These are phyloP conservation scores for Agrotis segetum DNA, from an alignment of 2,888 invertebrate genomes.

Conservation along the genomic window DNA sequence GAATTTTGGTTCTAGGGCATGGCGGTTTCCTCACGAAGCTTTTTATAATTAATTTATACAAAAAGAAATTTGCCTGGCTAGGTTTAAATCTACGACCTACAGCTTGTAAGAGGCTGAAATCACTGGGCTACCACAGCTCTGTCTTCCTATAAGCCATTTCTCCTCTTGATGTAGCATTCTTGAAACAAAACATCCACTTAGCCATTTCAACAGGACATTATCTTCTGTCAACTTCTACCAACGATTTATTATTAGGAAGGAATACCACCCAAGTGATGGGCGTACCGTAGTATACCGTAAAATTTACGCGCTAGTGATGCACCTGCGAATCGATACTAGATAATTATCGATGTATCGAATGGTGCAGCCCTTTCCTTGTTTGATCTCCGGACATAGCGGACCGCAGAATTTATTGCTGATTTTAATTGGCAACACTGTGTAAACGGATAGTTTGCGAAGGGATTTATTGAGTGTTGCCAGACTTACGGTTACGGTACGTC, in stretches of 20 bases:
- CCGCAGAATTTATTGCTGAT: conserved; percentile 73
- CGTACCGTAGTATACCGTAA: conserved; percentile 64
- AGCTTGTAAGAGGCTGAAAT: no score
- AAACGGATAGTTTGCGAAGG: conserved; percentile 61
- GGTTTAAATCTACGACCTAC: no score
- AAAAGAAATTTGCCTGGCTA: no score
- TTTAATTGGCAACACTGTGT: conserved; percentile 73
- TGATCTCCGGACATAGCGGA: conserved; percentile 68
- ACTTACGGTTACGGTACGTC: conserved; percentile 56
- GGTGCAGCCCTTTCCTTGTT: conserved; percentile 83
- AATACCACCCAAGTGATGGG: conserved; percentile 71
- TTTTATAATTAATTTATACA: no score
- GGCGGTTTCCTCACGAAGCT: no score
- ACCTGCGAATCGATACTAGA: conserved; percentile 70
- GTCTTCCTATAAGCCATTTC: background rate
- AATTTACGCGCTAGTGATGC: conserved; percentile 73
- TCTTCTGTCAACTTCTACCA: conserved; percentile 35
- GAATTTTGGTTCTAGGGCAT: no score
- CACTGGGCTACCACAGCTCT: background rate
- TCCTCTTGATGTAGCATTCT: background rate
- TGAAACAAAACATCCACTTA: background rate
- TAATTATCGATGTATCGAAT: conserved; percentile 75
- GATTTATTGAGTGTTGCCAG: conserved; percentile 62
- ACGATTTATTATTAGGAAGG: conserved; percentile 54
- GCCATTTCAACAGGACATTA: conserved; percentile 11